Base-by-base conservation (phyloP, 2,113 vertebrate genomes). In the Aramus guarauna region DNA sequence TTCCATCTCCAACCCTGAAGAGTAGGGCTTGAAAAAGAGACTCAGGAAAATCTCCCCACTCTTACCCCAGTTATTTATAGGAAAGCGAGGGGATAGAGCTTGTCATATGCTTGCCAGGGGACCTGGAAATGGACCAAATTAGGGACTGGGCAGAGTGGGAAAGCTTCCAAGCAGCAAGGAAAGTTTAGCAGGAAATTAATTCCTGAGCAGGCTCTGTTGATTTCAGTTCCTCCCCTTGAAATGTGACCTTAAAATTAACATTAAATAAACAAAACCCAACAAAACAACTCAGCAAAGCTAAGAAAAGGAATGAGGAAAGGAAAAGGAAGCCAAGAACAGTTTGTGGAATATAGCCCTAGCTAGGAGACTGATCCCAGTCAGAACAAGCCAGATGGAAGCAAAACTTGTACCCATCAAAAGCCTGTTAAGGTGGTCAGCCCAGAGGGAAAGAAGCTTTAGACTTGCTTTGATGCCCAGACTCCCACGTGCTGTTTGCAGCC, bases 101-200 rank as follows among this genome's bases (percentile, higher is more conserved):
- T 94, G 95, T 59, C 56, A 34, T 82, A 37, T 14, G 76, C 56
- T 78, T 90, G 81, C 85, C 90, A 90, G 79, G 66, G 62, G 72
- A 88, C 67, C 79, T 94, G 88, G 92, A 85, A 90, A 64, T 1
- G 16, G 14, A 75, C 43, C 85, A 93, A 88, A 85, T 67, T 52
- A 92, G 62, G 71, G 71, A 48, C 77, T 39, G 45, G 78, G 87
- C 80, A 67, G 60, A 87, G 52, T 0, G 78, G 87, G 53, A 92
- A 85, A 95, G 12, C 41, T 81, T 91, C 86, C 86, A 85, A 81
- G 45, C 79, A 89, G 79, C 55, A 48, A 62, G 56, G 24, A 62
- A 92, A 94, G 55, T 92, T 94, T 67, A 94, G 77, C 91, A 92
- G 93, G 91, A 96, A 94, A 97, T 92, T 39, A 79, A 91, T 93